Evolutionary conservation across 2,888 invertebrate genomes (phyloP).

Genomic region (Ferrisia virgata): DNA sequence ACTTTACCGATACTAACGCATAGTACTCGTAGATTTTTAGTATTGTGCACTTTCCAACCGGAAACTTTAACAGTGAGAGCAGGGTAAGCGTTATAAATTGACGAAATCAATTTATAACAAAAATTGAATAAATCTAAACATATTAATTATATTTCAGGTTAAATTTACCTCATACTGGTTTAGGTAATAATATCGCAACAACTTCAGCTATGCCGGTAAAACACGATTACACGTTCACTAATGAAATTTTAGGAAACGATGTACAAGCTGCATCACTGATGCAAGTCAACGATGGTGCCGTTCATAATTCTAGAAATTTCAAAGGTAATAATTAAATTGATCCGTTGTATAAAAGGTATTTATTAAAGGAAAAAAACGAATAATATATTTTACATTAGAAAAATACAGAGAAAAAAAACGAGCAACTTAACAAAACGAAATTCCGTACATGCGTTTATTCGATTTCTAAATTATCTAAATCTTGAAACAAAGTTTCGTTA

Average conservation of each 20-base stretch:
- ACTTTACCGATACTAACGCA: conserved; percentile 78
- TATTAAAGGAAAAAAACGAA: background rate
- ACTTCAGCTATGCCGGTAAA: conserved; percentile 19
- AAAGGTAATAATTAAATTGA: conserved; percentile 36
- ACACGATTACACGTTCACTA: conserved; percentile 28
- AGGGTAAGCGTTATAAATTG: conserved; percentile 55
- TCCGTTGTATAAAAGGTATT: background rate
- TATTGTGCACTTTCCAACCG: conserved; percentile 76
- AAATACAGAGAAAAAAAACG: too few relatives aligned
- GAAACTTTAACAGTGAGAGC: conserved; percentile 78
- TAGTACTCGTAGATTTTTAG: conserved; percentile 73
- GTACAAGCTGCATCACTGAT: conserved; percentile 50
- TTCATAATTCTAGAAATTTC: conserved; percentile 29
- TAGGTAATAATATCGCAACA: conserved; percentile 1
- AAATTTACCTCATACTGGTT: conserved; percentile 44
- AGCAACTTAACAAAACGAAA: background rate
- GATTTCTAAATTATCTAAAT: conserved; percentile 69
- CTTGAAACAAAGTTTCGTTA: conserved; percentile 89
- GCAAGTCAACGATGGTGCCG: conserved; percentile 32
- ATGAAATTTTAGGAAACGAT: conserved; percentile 49
- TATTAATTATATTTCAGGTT: conserved; percentile 22
- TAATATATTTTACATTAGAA: background rate
- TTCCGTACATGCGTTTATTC: conserved; percentile 54
- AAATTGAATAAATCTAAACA: background rate
- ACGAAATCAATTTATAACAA: too few relatives aligned